Evolutionary conservation across 92 coral and sea anemone genomes (phyloP), one percentile per base, ranked within the genome.

Genomic region (Isaurus tuberculatus): DNA sequence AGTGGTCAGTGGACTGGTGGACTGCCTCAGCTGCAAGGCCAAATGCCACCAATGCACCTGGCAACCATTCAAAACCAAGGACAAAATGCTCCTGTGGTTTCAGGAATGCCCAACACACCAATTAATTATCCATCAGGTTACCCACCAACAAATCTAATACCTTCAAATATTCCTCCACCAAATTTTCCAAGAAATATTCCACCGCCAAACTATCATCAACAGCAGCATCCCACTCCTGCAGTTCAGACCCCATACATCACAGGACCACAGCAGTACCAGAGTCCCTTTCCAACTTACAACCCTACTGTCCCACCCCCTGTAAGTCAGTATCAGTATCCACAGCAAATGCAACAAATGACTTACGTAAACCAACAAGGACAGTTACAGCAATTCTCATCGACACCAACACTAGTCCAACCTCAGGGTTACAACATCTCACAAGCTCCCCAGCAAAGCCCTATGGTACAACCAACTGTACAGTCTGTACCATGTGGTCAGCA

Each of bases 121-220:
- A 60, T 32, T 46, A 74, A 73, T 74, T 58, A 79, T 49, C 68
- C 84, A 49, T 64, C 82, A 34, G 58, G 58, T 57, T 77, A 33
- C 5, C 89, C 93, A 25, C 92, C 88, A 37, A 75, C 92, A 31
- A 91, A 79, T 66, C 79, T 87, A n/a, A 86, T 92, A 13, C 98
- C 95, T 13, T 91, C 98, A 19, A 90, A 81, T 55, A 86, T 92
- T 2, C 91, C 92, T 3, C 96, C 93, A 17, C 79, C 85, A 65
- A 91, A 90, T 17, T 92, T 92, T 71, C 89, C 89, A 13, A 83
- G 94, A 40, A 90, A 92, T 65, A 68, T 92, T 26, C 96, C 96
- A 5, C 96, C 96, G 0, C 96, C 96, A 44, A 94, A 91, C 66
- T 89, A 71, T 85, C 92, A 87, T 0, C 91, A 64, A 73, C 92